These are phyloP conservation scores for Spizaetus ornatus DNA, from an alignment of 2,113 vertebrate genomes.

Conservation along the genomic window DNA sequence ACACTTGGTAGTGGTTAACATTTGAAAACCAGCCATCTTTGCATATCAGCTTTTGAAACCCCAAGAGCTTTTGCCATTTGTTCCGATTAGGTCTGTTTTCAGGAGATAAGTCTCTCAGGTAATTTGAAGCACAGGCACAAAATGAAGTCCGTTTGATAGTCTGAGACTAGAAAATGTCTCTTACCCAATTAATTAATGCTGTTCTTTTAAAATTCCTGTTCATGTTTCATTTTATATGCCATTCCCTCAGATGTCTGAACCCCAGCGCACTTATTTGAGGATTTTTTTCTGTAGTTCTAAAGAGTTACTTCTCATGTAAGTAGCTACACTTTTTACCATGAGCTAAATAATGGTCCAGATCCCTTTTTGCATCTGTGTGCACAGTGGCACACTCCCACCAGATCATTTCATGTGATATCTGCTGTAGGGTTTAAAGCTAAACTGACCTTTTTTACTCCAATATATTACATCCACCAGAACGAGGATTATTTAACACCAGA, in stretches of 20 bases:
- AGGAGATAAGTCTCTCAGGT: slow-evolving; percentile 65
- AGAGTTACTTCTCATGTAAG: neutral
- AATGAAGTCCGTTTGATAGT: slow-evolving; percentile 56
- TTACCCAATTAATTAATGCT: slow-evolving; percentile 53
- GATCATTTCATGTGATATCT: neutral
- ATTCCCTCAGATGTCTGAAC: slow-evolving; percentile 23
- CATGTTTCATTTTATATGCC: slow-evolving; percentile 17
- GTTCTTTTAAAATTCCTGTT: slow-evolving; percentile 35
- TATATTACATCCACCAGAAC: neutral
- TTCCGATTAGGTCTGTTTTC: slow-evolving; percentile 67
- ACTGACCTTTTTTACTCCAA: neutral
- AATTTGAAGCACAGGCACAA: slow-evolving; percentile 50
- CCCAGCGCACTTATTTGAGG: neutral
- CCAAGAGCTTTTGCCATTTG: slow-evolving; percentile 51
- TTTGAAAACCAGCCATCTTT: slow-evolving; percentile 62
- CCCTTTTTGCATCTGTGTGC: neutral
- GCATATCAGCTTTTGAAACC: slow-evolving; percentile 18
- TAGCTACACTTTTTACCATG: neutral
- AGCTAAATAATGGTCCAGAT: neutral
- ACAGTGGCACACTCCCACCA: neutral
- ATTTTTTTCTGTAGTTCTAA: neutral
- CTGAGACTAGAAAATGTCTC: slow-evolving; percentile 49
- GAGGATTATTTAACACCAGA: slow-evolving; percentile 14
- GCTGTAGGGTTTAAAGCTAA: neutral
- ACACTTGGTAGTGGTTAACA: neutral